Base-by-base conservation (phyloP, 1,140 invertebrate genomes). In the Carposina sasakii region DNA sequence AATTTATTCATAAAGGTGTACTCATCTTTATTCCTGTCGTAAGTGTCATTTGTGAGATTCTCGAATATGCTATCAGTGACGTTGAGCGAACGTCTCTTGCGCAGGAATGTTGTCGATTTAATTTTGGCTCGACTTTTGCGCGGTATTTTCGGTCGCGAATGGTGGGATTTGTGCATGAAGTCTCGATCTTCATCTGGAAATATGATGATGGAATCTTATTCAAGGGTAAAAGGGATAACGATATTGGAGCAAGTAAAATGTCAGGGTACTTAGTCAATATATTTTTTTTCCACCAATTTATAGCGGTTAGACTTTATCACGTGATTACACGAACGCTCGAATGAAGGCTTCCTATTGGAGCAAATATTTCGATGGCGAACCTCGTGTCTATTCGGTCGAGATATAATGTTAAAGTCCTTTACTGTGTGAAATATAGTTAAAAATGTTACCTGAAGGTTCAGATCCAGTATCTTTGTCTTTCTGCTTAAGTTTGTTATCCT, bases 101-200 rank as follows among this genome's bases (percentile, higher is more conserved):
- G n/a, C n/a, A n/a, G n/a, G n/a, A n/a, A 10, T 51, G n/a, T 39
- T 31, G 40, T 34, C 15, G 51, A 26, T 17, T 60, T 64, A 5
- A 48, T 21, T 59, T 68, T 69, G 4, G 21, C 28, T 23, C 40
- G 2, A 10, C 13, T 52, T 55, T 66, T 44, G 54, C 52, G 15
- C 19, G 28, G 24, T 41, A 50, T 40, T 12, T 33, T 21, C 45
- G 34, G 16, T 15, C 42, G 16, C 24, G 34, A 34, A 37, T 0
- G 26, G 28, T 15, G 20, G 21, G 8, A 17, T 8, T 30, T 56
- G 45, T 28, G 54, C 1, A 21, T 6, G n/a, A 46, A 62, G 16
- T 70, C 60, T 12, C 30, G 17, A 4, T 70, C 61, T 63, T 74
- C 74, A 0, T 73, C 65, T n/a, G n/a, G n/a, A n/a, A n/a, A n/a